A percentile compares a stretch with the other conserved stretches of the same genome.
Conservation (phyloP, 2,113 vertebrate species). For the Poecilia latipinna region DNA sequence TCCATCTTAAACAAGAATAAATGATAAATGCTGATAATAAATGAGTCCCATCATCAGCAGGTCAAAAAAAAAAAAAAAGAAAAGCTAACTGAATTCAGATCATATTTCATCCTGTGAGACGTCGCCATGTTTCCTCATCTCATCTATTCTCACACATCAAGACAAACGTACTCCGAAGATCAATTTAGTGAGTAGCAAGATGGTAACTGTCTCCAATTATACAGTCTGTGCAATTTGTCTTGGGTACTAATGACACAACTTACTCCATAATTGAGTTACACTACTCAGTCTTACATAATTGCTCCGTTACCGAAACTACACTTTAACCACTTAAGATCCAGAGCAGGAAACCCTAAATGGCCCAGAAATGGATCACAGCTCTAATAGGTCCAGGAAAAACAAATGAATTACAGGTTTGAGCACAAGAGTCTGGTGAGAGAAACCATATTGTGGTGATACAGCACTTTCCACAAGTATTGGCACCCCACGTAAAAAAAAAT, state of each 20-base stretch:
- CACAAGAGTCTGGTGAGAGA: neutral
- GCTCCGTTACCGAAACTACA: slow-evolving; percentile 46
- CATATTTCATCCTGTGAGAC: slow-evolving; percentile 56
- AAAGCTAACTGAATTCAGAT: slow-evolving; percentile 47
- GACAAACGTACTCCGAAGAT: slow-evolving; percentile 11
- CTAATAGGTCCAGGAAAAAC: slow-evolving; percentile 1
- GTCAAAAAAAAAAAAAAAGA: neutral
- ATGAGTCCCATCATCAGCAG: neutral
- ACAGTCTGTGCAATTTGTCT: slow-evolving; percentile 26
- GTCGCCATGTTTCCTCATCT: slow-evolving; percentile 38
- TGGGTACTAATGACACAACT: slow-evolving; percentile 30
- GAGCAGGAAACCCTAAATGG: slow-evolving; percentile 18
- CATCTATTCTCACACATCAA: slow-evolving; percentile 25
- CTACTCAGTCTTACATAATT: slow-evolving; percentile 35
- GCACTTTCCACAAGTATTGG: neutral
- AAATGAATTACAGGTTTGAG: neutral
- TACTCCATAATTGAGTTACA: neutral
- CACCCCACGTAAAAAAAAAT: neutral
- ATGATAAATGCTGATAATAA: neutral
- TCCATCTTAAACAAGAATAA: neutral
- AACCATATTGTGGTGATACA: neutral
- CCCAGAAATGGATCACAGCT: neutral
- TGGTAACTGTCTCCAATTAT: slow-evolving; percentile 48
- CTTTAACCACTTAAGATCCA: slow-evolving; percentile 37
- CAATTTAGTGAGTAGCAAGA: slow-evolving; percentile 13